Conservation (phyloP, 2,113 vertebrate species). For the Ageneiosus marmoratus region DNA sequence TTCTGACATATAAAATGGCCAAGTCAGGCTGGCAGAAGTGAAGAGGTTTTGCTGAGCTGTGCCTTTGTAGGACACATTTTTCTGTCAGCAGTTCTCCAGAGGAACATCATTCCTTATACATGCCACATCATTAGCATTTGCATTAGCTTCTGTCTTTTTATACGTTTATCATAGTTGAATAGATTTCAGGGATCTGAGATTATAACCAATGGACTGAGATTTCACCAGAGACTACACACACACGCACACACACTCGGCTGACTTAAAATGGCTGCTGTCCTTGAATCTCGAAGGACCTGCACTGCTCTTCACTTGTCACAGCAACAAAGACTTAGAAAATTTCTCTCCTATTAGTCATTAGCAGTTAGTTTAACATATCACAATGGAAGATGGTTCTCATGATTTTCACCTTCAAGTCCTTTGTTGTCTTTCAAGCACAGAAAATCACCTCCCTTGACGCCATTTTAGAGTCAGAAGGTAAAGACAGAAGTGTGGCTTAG, state of each 20-base stretch:
- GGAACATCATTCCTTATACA: slow-evolving; percentile 36
- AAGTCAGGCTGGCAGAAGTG: slow-evolving; percentile 53
- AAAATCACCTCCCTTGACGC: not conserved
- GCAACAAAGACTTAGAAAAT: slow-evolving; percentile 15
- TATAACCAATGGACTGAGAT: slow-evolving; percentile 24
- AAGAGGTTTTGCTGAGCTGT: slow-evolving; percentile 68
- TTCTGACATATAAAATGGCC: slow-evolving; percentile 60
- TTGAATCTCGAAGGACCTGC: slow-evolving; percentile 88
- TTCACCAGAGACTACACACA: slow-evolving; percentile 6
- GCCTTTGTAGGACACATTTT: slow-evolving; percentile 70
- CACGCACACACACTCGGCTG: slow-evolving; percentile 20
- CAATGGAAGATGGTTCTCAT: slow-evolving; percentile 50
- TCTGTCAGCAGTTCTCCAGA: slow-evolving; percentile 77
- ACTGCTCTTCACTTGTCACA: slow-evolving; percentile 71
- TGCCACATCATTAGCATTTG: slow-evolving; percentile 28
- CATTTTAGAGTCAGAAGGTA: not conserved
- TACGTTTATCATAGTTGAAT: not conserved
- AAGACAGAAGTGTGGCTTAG: not conserved
- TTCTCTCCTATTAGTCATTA: slow-evolving; percentile 2
- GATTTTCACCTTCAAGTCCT: not conserved
- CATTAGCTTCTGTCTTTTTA: slow-evolving; percentile 28
- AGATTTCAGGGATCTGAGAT: slow-evolving; percentile 1
- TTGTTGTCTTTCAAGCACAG: not conserved
- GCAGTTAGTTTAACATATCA: slow-evolving; percentile 79
- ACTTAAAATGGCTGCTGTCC: slow-evolving; percentile 96